Evolutionary conservation across 2,888 invertebrate genomes (phyloP), one percentile per base, ranked within the genome.

Genomic region (Drosophila cyrtoloma): DNA sequence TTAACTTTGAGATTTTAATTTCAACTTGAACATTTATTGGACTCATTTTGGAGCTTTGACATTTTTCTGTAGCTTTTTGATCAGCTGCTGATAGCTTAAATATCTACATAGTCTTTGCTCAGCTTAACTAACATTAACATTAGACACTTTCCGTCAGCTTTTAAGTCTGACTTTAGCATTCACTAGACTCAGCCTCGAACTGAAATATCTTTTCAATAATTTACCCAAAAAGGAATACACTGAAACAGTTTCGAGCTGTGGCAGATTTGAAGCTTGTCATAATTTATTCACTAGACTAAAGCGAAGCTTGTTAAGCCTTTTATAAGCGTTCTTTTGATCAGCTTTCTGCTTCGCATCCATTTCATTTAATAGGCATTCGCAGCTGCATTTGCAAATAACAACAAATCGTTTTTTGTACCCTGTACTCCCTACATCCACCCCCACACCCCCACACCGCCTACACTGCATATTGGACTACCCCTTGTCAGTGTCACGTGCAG

Each of bases 401-500:
- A 44, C 35, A 66, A 85, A 71, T 64, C 22, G 51, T 19, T 61
- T 44, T 37, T 37, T 12, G 30, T 10, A 47, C 52, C 51, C 37
- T 66, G 10, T 1, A 57, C 5, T 0, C 22, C 42, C 5, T 5
- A 16, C 14, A 10, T 1, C 19, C 28, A 28, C 28, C 6, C 5
- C 6, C 7, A 12, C 37, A 5, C 47, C 58, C 37, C 5, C 26
- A 16, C 44, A 12, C 12, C 32, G 55, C 53, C 35, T 44, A 42
- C 22, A 22, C 26, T 35, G 10, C 19, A 22, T 22, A 22, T 26
- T 16, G 26, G 47, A 47, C 14, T 47, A 26, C 33, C 14, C 0
- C 30, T 26, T 37, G 53, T 52, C 39, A 22, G 26, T 66, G 44
- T 30, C 35, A 55, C 56, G 39, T 44, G 51, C 71, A 69, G 84